phyloP scores from a whole-genome alignment of 1,140 invertebrate genomes.

The Eriosoma lanigerum region DNA sequence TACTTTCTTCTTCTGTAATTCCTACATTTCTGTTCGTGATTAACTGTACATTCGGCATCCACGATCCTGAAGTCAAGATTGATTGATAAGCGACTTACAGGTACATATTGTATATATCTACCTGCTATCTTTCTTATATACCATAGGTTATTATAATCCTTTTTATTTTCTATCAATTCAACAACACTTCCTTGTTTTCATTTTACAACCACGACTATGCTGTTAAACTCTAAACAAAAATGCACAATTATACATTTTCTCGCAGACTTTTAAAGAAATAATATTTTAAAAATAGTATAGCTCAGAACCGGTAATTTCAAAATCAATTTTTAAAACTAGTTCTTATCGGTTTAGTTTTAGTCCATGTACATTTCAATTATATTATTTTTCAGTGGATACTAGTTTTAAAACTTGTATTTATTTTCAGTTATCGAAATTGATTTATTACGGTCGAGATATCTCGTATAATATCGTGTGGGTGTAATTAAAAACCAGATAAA shows the following conservation, averaged over 20 bases:
- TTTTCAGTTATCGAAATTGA: background rate
- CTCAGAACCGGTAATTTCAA: background rate
- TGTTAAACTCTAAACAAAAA: background rate
- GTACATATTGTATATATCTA: background rate
- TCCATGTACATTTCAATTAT: background rate
- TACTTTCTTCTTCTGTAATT: slow-evolving; percentile 48
- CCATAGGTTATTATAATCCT: background rate
- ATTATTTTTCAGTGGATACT: background rate
- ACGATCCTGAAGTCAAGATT: slow-evolving; percentile 17
- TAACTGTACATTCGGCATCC: slow-evolving; percentile 13
- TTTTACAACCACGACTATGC: too few relatives aligned
- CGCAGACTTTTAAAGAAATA: background rate
- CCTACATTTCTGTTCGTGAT: slow-evolving; percentile 19
- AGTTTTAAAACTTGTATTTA: background rate
- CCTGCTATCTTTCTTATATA: background rate
- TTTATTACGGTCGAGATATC: background rate
- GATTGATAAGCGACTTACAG: slow-evolving; percentile 12
- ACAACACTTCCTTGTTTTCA: background rate
- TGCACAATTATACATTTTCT: too few relatives aligned
- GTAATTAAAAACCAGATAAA: background rate
- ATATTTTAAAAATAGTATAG: too few relatives aligned
- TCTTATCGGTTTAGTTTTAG: background rate
- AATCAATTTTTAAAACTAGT: background rate
- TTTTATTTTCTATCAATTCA: background rate
- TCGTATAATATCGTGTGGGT: background rate